Percentiles rank a stretch among this genome's conserved stretches.
phyloP scores from a whole-genome alignment of 2,113 vertebrate species.

The Junco hyemalis region DNA sequence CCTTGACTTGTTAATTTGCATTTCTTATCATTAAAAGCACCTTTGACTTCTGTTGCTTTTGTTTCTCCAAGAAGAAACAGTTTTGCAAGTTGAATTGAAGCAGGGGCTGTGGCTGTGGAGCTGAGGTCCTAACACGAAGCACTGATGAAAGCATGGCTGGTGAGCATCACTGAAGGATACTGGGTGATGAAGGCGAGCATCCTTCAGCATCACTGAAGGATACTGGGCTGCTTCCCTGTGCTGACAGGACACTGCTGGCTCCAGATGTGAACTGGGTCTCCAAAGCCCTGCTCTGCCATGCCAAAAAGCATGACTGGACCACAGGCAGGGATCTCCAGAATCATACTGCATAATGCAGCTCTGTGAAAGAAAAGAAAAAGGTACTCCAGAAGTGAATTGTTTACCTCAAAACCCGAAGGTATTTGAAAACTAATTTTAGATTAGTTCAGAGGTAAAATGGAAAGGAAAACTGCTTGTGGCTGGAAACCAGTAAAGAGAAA shows the following conservation, averaged over 20 bases:
- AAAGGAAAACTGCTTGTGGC: background rate
- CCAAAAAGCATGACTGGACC: background rate
- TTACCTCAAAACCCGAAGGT: background rate
- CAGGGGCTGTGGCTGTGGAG: no score
- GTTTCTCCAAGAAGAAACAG: background rate
- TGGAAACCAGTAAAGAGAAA: background rate
- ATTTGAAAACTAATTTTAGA: background rate
- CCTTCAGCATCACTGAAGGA: background rate
- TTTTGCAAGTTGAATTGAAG: background rate
- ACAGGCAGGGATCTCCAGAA: background rate
- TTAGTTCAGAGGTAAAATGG: background rate
- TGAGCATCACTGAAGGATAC: background rate
- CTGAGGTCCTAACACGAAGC: accelerated
- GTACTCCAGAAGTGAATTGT: accelerated
- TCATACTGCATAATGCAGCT: accelerated
- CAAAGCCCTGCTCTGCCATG: background rate
- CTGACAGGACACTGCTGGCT: background rate
- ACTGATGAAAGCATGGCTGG: accelerated
- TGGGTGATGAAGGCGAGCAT: no score
- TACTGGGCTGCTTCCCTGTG: background rate
- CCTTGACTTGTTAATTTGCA: background rate
- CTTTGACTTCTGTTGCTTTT: background rate
- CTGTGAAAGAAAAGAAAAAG: background rate
- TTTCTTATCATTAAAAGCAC: background rate
- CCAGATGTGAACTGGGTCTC: background rate